Conservation (phyloP, 2,113 vertebrate species). For the Odontophorus gujanensis region DNA sequence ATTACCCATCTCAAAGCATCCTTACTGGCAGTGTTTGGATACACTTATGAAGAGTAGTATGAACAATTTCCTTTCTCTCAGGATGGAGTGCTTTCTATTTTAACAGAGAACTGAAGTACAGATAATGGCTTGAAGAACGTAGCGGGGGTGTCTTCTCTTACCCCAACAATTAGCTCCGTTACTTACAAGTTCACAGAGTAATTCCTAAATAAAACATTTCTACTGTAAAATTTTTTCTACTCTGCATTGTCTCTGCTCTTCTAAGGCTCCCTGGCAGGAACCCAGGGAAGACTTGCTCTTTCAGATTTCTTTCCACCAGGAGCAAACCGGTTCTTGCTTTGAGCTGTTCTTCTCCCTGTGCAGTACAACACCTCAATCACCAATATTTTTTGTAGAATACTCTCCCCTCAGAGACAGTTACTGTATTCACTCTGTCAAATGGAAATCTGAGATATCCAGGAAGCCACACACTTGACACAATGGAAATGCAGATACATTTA, state of each 20-base stretch:
- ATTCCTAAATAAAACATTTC: not conserved
- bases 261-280: not conserved
- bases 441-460: not conserved
- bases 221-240: not conserved
- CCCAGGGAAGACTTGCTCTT: not conserved
- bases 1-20: not conserved
- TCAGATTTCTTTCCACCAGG: not conserved
- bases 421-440: not conserved
- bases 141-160: not conserved
- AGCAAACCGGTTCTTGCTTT: not conserved
- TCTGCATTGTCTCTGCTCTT: not conserved
- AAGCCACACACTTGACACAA: accelerated
- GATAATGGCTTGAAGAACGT: not conserved
- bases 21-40: not conserved
- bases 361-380: not conserved
- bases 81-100: not conserved
- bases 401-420: not conserved
- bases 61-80: not conserved
- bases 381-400: not conserved
- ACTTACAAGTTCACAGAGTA: not conserved
- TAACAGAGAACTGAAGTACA: not conserved
- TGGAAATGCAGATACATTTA: not conserved
- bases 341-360: not conserved
- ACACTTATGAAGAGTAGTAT: not conserved
- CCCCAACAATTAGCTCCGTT: not conserved